Base-by-base conservation (phyloP, 2,888 invertebrate species). In the Nemapogon koenigi region DNA sequence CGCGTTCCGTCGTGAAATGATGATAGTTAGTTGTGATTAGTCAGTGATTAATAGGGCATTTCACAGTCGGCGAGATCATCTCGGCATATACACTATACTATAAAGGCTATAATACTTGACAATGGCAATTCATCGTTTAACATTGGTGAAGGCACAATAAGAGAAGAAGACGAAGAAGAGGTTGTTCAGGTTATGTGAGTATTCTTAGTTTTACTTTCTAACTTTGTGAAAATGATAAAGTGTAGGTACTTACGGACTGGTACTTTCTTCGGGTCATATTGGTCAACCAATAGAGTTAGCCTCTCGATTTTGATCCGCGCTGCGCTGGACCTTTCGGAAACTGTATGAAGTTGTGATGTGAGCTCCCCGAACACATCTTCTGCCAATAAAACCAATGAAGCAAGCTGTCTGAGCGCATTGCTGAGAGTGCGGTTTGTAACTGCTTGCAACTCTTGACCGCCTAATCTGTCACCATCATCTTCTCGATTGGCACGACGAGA, bases 351-450 rank as follows among this genome's bases (percentile, higher is more conserved):
- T 61, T 93, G 89, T 45, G 79, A 76, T 43, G 89, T 88, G 52
- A 94, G 81, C 57, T 90, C 91, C 53, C 85, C 84, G 71, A 94
- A 94, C 59, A 94, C 90, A 61, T 92, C 90, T 71, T 91, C 88
- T 51, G 94, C 93, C 44, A 88, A 82, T 45, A 88, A 78, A 55
- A 92, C 88, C 59, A 95, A 76, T 16, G 91, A 91, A 38, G 93
- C 91, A 60, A 94, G 83, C 70, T 95, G 94, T 45, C 89, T 82
- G 44, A 94, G 79, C 42, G 91, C 90, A 67, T 89, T 89, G 68
- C 90, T 89, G 49, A 94, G 79, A 46, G 94, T 92, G 55, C 88
- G 88, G 71, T 94, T 94, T 53, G 90, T 89, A 52, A 93, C 90
- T 44, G 91, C 90, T 61, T 91, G 90, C 59, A 94, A 83, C 75